Percentiles rank a stretch among this genome's conserved stretches.
Evolutionary conservation across 2,888 invertebrate species (phyloP).

Genomic region (Myopa tessellatipennis): DNA sequence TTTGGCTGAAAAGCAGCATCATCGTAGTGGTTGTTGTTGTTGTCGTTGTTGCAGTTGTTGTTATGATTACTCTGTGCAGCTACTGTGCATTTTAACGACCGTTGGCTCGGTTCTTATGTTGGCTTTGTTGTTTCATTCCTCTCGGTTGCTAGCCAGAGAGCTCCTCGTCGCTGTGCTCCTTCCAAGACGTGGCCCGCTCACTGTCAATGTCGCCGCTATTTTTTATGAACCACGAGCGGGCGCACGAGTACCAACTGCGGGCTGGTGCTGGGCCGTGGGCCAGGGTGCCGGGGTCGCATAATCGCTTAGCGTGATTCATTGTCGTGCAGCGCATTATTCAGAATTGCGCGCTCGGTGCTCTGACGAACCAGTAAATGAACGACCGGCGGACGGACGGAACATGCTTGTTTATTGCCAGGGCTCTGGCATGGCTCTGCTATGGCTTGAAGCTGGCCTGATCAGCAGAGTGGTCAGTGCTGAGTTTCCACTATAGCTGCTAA

Average conservation of each 20-base stretch:
- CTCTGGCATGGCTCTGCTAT: background rate
- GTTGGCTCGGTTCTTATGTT: constrained; percentile 17
- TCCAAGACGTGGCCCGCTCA: constrained; percentile 36
- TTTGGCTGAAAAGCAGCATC: constrained; percentile 42
- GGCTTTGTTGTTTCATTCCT: constrained; percentile 43
- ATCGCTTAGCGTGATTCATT: constrained; percentile 52
- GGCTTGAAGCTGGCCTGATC: background rate
- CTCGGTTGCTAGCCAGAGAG: constrained; percentile 28
- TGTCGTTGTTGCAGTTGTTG: constrained; percentile 39
- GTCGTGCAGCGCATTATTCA: constrained; percentile 49
- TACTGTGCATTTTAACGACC: constrained; percentile 63
- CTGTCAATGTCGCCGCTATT: constrained; percentile 49
- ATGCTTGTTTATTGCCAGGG: background rate
- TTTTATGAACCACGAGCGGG: constrained; percentile 36
- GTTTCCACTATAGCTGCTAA: constrained; percentile 26
- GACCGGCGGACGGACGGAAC: background rate
- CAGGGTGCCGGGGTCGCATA: constrained; percentile 36
- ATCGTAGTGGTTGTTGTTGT: constrained; percentile 20
- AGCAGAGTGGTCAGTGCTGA: constrained; percentile 28
- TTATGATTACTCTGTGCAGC: constrained; percentile 60
- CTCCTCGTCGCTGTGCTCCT: constrained; percentile 41
- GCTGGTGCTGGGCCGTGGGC: background rate
- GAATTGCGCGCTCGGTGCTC: constrained; percentile 35
- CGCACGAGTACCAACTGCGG: constrained; percentile 15
- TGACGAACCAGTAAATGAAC: constrained; percentile 27